Percentiles rank a stretch among this genome's conserved stretches.
Conservation (phyloP, 2,888 invertebrate genomes). For the Phalera bucephala region DNA sequence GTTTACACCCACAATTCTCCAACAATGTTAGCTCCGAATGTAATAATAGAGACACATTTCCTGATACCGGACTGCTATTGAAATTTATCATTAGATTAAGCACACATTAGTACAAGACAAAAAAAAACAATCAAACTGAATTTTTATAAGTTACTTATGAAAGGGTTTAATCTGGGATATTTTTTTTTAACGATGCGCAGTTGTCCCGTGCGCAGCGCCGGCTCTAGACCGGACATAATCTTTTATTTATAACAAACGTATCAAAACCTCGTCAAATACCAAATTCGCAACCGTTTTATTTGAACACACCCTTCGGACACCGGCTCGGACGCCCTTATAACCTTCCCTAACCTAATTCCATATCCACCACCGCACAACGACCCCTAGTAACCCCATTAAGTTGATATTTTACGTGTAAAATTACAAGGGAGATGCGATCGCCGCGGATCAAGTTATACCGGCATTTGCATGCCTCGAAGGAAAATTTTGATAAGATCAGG, state of each 20-base stretch:
- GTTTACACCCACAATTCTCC: too few relatives aligned
- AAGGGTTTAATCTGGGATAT: too few relatives aligned
- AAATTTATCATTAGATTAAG: too few relatives aligned
- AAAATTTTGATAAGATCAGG: constrained; percentile 43
- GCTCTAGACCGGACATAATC: background rate
- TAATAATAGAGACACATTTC: too few relatives aligned
- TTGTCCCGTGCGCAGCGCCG: too few relatives aligned
- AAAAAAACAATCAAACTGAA: too few relatives aligned
- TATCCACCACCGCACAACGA: constrained; percentile 15
- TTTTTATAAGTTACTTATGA: too few relatives aligned
- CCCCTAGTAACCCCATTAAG: constrained; percentile 19
- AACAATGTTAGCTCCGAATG: too few relatives aligned
- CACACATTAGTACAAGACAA: too few relatives aligned
- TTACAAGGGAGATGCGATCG: constrained; percentile 13
- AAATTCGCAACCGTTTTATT: constrained; percentile 9
- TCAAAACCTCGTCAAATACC: constrained; percentile 5
- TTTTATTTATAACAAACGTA: constrained; percentile 2
- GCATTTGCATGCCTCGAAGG: constrained; percentile 23
- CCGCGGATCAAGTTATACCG: constrained; percentile 16
- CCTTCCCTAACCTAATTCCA: constrained; percentile 16
- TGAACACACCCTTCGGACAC: constrained; percentile 7
- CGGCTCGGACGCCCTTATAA: constrained; percentile 11
- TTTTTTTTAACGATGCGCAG: too few relatives aligned
- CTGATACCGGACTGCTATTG: too few relatives aligned
- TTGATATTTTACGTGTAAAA: constrained; percentile 12